Evolutionary conservation across 2,888 invertebrate genomes (phyloP).

Genomic region (Pachymerium ferrugineum): DNA sequence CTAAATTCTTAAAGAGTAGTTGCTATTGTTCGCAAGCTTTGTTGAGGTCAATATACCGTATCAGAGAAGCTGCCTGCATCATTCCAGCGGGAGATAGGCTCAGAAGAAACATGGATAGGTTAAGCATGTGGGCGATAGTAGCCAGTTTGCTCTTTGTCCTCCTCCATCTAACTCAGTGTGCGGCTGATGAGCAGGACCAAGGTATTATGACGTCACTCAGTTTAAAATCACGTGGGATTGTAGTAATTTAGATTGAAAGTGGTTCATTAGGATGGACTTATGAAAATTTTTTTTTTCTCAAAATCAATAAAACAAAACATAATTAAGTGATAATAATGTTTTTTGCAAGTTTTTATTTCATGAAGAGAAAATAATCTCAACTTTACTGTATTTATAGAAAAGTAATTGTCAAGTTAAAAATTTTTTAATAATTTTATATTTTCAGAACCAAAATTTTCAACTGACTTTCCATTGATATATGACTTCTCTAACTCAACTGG

Average conservation of each 20-base stretch:
- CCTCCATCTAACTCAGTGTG: too few relatives aligned
- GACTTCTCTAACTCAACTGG: conserved; percentile 44
- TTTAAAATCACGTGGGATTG: not conserved
- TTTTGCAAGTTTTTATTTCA: too few relatives aligned
- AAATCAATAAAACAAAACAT: too few relatives aligned
- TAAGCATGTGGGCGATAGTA: not conserved
- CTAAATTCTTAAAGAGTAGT: not conserved
- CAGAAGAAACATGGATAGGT: not conserved
- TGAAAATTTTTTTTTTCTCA: not conserved
- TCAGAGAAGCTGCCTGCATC: not conserved
- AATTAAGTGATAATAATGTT: too few relatives aligned
- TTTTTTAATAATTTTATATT: too few relatives aligned
- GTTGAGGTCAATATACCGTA: not conserved
- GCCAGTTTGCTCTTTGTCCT: not conserved
- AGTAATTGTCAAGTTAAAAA: not conserved
- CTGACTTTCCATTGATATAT: not conserved
- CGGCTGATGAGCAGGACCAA: not conserved
- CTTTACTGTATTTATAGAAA: not conserved
- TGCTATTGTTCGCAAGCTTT: not conserved
- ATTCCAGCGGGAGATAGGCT: not conserved
- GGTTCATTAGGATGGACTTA: not conserved
- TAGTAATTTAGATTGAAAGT: not conserved
- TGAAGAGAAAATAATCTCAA: not conserved
- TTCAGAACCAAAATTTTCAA: not conserved
- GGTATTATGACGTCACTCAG: not conserved